Evolutionary conservation across 2,113 vertebrate species (phyloP).

Genomic region (Lutjanus erythropterus): DNA sequence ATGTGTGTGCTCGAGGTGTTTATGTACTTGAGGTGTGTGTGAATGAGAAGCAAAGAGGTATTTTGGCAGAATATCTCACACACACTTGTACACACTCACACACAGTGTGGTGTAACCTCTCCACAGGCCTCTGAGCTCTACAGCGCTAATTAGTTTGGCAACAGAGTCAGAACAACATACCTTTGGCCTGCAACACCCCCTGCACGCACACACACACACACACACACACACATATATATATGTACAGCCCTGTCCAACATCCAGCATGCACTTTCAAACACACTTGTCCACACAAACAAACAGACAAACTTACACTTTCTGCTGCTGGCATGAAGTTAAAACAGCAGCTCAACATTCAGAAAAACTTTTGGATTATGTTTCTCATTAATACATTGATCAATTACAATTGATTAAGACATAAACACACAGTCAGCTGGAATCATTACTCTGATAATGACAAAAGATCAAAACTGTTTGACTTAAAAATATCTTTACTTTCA

Average conservation of each 20-base stretch:
- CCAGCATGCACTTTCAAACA: not conserved
- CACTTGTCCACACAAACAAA: not conserved
- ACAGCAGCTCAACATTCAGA: not conserved
- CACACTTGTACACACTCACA: slow-evolving; percentile 38
- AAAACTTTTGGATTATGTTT: not conserved
- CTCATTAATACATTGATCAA: not conserved
- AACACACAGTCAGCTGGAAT: no score
- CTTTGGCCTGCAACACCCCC: slow-evolving; percentile 58
- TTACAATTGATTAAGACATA: not conserved
- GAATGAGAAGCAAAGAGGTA: slow-evolving; percentile 51
- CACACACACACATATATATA: slow-evolving; percentile 22
- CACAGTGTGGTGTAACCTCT: slow-evolving; percentile 52
- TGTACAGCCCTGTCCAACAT: not conserved
- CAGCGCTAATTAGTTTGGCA: slow-evolving; percentile 72
- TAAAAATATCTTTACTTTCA: no score
- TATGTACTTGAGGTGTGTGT: slow-evolving; percentile 26
- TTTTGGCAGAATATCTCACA: slow-evolving; percentile 59
- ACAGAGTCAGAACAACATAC: slow-evolving; percentile 67
- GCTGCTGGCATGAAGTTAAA: not conserved
- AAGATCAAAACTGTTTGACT: no score
- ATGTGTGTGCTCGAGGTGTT: slow-evolving; percentile 20
- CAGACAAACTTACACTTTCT: not conserved
- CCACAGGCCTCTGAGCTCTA: slow-evolving; percentile 64
- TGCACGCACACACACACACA: slow-evolving; percentile 18
- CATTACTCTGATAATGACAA: no score